Percentiles rank a stretch among this genome's conserved stretches.
These are phyloP conservation scores for Anthonomus grandis DNA, from an alignment of 1,140 invertebrate species.

Conservation along the genomic window DNA sequence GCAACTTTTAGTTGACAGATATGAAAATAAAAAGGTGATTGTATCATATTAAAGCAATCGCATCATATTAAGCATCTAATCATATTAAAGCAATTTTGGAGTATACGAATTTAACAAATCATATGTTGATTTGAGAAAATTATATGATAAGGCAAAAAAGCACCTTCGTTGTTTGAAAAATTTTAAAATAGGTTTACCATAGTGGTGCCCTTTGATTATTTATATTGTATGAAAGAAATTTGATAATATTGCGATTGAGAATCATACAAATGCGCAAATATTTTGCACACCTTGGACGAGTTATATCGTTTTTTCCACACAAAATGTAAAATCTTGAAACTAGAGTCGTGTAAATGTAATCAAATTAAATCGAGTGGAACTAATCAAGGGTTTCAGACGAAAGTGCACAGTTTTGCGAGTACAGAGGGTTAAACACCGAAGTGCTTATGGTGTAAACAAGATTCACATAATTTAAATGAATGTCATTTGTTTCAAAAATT, in stretches of 20 bases:
- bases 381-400: neutral
- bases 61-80: too few relatives aligned
- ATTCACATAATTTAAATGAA: neutral
- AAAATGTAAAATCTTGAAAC: neutral
- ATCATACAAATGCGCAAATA: neutral
- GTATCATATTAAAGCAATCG: too few relatives aligned
- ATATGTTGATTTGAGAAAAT: neutral
- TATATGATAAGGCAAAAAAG: neutral
- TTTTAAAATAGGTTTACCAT: neutral
- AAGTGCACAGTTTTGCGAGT: neutral
- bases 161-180: neutral
- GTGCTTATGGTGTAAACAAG: neutral
- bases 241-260: neutral
- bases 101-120: neutral
- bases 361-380: neutral
- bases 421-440: neutral
- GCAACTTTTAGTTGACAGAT: neutral
- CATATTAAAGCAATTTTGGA: conserved; percentile 3
- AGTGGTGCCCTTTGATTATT: neutral
- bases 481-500: neutral
- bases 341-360: neutral
- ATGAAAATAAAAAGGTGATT: conserved; percentile 1
- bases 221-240: neutral
- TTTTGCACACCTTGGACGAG: neutral
- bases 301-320: neutral